Conservation (phyloP, 2,888 invertebrate species). For the Cyaniris semiargus region DNA sequence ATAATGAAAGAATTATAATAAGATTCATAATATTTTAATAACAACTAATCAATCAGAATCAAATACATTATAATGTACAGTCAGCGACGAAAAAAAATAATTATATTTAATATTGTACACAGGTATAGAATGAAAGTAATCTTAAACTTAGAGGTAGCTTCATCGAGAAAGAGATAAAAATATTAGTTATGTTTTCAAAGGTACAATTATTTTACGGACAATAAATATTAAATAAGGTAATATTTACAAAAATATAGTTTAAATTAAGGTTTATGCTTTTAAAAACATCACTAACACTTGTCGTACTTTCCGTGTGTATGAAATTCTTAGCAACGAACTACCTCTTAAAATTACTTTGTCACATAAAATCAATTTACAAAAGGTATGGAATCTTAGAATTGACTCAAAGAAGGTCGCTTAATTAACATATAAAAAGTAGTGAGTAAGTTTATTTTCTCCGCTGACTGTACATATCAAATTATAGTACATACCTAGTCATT, state of each 20-base stretch:
- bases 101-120: background rate
- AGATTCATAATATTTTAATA: slow-evolving; percentile 61
- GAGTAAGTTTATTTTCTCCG: slow-evolving; percentile 37
- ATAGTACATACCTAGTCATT: slow-evolving; percentile 40
- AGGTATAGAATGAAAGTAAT: slow-evolving; percentile 1
- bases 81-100: slow-evolving; percentile 42
- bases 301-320: background rate
- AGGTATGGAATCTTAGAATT: background rate
- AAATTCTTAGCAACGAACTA: background rate
- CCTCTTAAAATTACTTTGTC: background rate
- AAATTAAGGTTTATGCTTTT: slow-evolving; percentile 46
- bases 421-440: background rate
- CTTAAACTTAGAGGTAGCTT: background rate
- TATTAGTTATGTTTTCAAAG: slow-evolving; percentile 26
- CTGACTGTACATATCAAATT: slow-evolving; percentile 20
- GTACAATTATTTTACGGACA: slow-evolving; percentile 16
- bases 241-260: slow-evolving; percentile 52
- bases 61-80: slow-evolving; percentile 78
- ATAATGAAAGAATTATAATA: background rate
- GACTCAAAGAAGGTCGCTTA: background rate
- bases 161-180: slow-evolving; percentile 11
- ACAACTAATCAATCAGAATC: slow-evolving; percentile 79
- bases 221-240: slow-evolving; percentile 27
- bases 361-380: background rate
- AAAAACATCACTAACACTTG: slow-evolving; percentile 24